Base-by-base conservation (phyloP, 2,888 invertebrate genomes). In the Polietes domitor region DNA sequence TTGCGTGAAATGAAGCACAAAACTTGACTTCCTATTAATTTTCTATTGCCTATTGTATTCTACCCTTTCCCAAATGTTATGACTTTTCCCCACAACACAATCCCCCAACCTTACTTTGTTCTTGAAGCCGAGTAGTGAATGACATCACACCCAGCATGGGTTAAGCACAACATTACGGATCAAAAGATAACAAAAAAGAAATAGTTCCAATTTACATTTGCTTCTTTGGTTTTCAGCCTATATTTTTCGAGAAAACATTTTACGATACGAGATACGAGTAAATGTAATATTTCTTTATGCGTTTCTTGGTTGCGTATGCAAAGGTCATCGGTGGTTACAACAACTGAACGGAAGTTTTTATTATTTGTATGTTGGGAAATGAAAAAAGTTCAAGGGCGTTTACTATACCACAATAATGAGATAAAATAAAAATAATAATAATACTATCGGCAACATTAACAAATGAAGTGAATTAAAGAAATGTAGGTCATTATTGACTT, bases 371-470 rank as follows among this genome's bases (percentile, higher is more conserved):
- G 32, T 5, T 32, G 19, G 10, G 19, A 50, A 15, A 19, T 2
- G 9, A 21, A 68, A 68, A 68, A 47, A 70, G 70, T 47, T 70
- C 70, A 70, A 70, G 70, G 50, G 70, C 70, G 10, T 50, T 68
- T n/a, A 47, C 15, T 26, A 15, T 12, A 26, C 26, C 1, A 53
- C 24, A 17, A 21, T 53, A 53, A 53, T 53, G 21, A 47, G 10
- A 32, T 32, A 32, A 32, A 32, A 32, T 32, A 9, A 32, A 32
- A 32, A 4, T 47, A 37, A 47, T 47, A n/a, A 7, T 47, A 4
- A n/a, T 47, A n/a, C n/a, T 41, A 41, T 7, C 32, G 32, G 9
- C 37, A 37, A 7, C 12, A 37, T 9, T n/a, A 3, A 9, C 4
- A 37, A 3, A 37, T 12, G 1, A 37, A 2, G 37, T 37, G 9